Percentiles rank a stretch among this genome's conserved stretches.
phyloP scores from a whole-genome alignment of 2,888 invertebrate genomes.

The Leptopterna dolabrata region DNA sequence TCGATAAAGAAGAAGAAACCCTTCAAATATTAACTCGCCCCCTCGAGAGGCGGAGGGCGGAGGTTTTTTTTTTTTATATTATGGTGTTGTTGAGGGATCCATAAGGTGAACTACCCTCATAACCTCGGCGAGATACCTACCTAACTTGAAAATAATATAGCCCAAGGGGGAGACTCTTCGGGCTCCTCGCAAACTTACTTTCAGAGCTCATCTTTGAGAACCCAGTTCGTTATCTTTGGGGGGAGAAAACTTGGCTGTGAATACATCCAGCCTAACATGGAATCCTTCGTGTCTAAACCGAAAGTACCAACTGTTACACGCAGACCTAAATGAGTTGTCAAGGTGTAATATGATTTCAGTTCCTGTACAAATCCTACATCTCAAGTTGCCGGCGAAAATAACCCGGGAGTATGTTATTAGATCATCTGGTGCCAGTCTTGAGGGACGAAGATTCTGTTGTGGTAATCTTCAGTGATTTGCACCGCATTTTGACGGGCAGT shows the following conservation, averaged over 20 bases:
- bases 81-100: background rate
- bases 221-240: background rate
- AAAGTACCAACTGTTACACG: background rate
- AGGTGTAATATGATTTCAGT: too few relatives aligned
- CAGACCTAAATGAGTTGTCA: background rate
- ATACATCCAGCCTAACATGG: background rate
- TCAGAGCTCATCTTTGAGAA: background rate
- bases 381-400: too few relatives aligned
- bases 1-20: slow-evolving; percentile 2
- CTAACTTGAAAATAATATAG: slow-evolving; percentile 23
- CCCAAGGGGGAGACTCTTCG: background rate
- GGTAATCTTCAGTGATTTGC: too few relatives aligned
- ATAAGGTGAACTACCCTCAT: slow-evolving; percentile 14
- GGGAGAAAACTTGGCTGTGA: background rate
- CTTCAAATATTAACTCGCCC: background rate
- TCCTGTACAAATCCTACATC: too few relatives aligned
- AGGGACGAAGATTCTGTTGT: too few relatives aligned
- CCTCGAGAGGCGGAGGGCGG: background rate
- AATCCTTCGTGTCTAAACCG: background rate
- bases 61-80: background rate
- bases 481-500: too few relatives aligned
- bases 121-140: background rate
- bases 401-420: too few relatives aligned
- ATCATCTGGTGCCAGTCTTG: too few relatives aligned
- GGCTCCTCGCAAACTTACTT: background rate